A percentile compares a stretch with the other conserved stretches of the same genome.
Evolutionary conservation across 2,113 vertebrate species (phyloP).

Genomic region (Malurus elegans): DNA sequence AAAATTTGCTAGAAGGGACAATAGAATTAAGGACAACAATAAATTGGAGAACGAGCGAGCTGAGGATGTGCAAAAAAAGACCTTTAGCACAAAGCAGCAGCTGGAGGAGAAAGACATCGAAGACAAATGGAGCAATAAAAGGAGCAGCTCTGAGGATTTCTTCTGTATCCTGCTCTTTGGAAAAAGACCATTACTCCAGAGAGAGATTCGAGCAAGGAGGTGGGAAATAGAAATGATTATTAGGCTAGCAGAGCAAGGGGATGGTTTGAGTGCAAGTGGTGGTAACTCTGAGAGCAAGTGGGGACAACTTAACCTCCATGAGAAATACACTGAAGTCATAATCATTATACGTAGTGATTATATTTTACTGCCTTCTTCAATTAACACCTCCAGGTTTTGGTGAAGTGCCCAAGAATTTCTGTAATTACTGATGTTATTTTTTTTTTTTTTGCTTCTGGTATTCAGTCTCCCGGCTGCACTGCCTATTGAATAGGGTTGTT

Average conservation of each 20-base stretch:
- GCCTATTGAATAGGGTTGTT: neutral
- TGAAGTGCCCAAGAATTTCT: neutral
- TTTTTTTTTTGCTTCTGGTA: neutral
- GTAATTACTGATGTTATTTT: neutral
- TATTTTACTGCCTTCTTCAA: constrained; percentile 13
- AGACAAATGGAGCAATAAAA: neutral
- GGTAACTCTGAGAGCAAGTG: neutral
- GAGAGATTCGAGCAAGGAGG: neutral
- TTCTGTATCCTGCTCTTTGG: neutral
- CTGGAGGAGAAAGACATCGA: neutral
- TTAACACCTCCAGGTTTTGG: neutral
- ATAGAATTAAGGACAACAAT: neutral
- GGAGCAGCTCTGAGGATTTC: neutral
- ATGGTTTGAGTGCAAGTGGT: neutral
- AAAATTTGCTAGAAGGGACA: neutral
- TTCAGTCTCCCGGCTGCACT: neutral
- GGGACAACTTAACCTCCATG: neutral
- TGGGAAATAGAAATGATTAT: neutral
- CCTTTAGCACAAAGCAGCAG: neutral
- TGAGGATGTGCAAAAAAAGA: neutral
- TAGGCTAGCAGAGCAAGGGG: neutral
- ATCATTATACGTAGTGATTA: neutral
- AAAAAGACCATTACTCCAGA: neutral
- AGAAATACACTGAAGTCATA: neutral
- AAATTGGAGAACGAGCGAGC: neutral